Conservation (phyloP, 1,140 invertebrate genomes). For the Camponotus vicinus region DNA sequence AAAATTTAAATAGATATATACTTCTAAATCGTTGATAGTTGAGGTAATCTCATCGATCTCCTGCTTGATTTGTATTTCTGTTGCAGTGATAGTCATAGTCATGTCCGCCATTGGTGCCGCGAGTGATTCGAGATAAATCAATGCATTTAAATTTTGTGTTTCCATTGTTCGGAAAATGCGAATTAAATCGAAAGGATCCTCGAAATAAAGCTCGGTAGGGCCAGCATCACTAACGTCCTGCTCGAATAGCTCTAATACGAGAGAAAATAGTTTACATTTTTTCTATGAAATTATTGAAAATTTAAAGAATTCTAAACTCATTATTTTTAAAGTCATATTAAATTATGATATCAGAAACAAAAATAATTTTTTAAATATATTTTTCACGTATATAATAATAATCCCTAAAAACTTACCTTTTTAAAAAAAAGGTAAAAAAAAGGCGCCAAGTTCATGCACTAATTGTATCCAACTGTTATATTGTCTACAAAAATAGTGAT, state of each 20-base stretch:
- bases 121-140: constrained; percentile 88
- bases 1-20: constrained; percentile 34
- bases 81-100: constrained; percentile 82
- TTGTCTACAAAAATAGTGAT: no score
- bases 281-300: no score
- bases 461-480: no score
- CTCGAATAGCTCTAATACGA: constrained; percentile 79
- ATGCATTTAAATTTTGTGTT: constrained; percentile 89
- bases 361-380: no score
- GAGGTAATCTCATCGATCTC: constrained; percentile 80
- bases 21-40: constrained; percentile 80
- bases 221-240: constrained; percentile 82
- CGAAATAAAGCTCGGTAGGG: constrained; percentile 87
- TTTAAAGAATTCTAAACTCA: no score
- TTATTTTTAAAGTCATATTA: no score
- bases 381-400: no score
- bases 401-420: no score
- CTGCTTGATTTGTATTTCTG: constrained; percentile 79
- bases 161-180: constrained; percentile 87
- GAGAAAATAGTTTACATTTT: background rate
- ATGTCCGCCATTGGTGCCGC: constrained; percentile 87
- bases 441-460: no score
- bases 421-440: no score
- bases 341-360: no score
- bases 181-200: constrained; percentile 87